Evolutionary conservation across 1,140 invertebrate species (phyloP), one percentile per base, ranked within the genome.

Genomic region (Euschistus heros): DNA sequence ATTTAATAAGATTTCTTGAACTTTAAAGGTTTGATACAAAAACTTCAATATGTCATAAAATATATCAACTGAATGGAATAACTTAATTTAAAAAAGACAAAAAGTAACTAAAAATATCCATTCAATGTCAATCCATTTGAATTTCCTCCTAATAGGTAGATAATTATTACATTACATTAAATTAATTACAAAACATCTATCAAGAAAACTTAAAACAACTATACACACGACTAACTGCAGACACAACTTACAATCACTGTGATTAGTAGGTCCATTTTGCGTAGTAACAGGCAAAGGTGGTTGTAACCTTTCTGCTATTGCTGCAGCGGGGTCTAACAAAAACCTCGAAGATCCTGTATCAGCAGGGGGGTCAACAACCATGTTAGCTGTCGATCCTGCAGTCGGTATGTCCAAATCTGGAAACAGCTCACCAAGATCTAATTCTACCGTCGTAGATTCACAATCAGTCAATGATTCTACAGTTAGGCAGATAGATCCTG

Each of bases 371-470:
- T 22, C 20, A 27, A 37, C 8, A 13, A 57, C 26, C 54, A 22
- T 42, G 59, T 26, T 20, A 30, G 26, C 2, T 13, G 18, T 7
- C 2, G 55, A 59, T n/a, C 24, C 17, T 5, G 20, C 26, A 0
- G 4, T 24, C 1, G 59, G 59, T 37, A 44, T 26, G 3, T 65
- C 63, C 22, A 67, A 46, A n/a, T 67, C 64, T 7, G 68, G 68
- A 47, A 69, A 69, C 30, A 70, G 62, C 18, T 67, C 68, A n/a
- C 37, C 50, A 26, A 70, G 60, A 33, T 70, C 64, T 18, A 68
- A 44, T 44, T 69, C 62, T n/a, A 67, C 33, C 5, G 50, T 55
- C n/a, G 63, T 62, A 2, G 30, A 24, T 15, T 68, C 62, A 22
- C 20, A 24, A 37, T 68, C 65, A 24, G 44, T 37, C 27, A 63